These are phyloP conservation scores for Coleophora flavipennella DNA, from an alignment of 2,888 invertebrate species.

Conservation along the genomic window DNA sequence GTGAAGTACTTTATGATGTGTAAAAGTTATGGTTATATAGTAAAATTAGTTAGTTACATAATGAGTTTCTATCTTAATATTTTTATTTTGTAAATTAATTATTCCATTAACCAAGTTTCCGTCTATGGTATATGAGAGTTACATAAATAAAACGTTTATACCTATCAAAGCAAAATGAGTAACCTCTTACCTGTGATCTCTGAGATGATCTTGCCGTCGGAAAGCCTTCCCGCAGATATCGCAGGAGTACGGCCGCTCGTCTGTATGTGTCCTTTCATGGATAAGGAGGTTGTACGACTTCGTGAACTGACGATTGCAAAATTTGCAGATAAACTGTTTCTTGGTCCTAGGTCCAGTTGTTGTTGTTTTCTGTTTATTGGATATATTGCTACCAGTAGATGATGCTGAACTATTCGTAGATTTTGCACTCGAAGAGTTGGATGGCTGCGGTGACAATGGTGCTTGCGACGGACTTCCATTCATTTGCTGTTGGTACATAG, in stretches of 20 bases:
- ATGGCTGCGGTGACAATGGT: slow-evolving; percentile 55
- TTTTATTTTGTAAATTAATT: too few species aligned
- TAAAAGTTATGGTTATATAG: too few species aligned
- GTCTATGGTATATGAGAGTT: not conserved
- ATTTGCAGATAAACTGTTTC: slow-evolving; percentile 99
- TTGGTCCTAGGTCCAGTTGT: slow-evolving; percentile 87
- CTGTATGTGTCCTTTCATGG: slow-evolving; percentile 97
- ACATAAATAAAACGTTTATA: not conserved
- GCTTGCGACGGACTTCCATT: slow-evolving; percentile 60
- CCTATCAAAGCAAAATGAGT: not conserved
- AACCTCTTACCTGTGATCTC: slow-evolving; percentile 87
- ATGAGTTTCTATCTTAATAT: too few species aligned
- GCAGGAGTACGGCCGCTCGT: slow-evolving; percentile 97
- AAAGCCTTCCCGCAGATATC: slow-evolving; percentile 99
- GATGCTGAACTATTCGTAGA: slow-evolving; percentile 62
- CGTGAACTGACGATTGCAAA: slow-evolving; percentile 97
- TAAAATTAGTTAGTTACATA: too few species aligned
- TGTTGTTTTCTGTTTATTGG: slow-evolving; percentile 59
- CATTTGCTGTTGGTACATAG: slow-evolving; percentile 75
- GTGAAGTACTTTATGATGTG: too few species aligned
- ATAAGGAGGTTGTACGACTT: slow-evolving; percentile 98
- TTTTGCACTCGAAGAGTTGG: slow-evolving; percentile 54
- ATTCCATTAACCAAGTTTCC: too few species aligned
- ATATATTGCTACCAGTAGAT: slow-evolving; percentile 56
- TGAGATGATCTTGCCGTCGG: slow-evolving; percentile 94